A percentile compares a stretch with the other conserved stretches of the same genome.
phyloP scores from a whole-genome alignment of 1,140 invertebrate species.

The Lucilia sericata region DNA sequence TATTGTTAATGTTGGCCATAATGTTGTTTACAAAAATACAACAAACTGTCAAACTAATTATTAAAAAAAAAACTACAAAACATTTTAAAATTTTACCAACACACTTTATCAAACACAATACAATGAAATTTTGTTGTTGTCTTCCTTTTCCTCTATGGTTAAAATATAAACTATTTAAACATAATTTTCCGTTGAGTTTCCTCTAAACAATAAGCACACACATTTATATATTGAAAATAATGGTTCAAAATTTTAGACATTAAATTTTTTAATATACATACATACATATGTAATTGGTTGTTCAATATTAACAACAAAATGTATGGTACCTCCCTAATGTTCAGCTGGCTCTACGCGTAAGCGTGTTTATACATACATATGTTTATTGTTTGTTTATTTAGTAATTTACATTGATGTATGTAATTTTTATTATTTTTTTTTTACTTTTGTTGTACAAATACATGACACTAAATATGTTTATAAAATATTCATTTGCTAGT shows the following conservation, averaged over 20 bases:
- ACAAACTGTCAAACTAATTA: too few relatives aligned
- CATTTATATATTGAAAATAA: too few relatives aligned
- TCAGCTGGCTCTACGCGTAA: too few relatives aligned
- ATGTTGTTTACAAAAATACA: too few relatives aligned
- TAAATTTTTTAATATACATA: too few relatives aligned
- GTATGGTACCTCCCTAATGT: too few relatives aligned
- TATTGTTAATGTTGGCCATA: too few relatives aligned
- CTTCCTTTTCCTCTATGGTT: background rate
- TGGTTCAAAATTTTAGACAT: too few relatives aligned
- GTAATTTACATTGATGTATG: slow-evolving; percentile 3
- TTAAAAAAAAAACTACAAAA: too few relatives aligned
- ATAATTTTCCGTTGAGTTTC: background rate
- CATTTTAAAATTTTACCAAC: too few relatives aligned
- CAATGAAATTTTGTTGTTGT: background rate
- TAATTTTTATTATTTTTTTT: background rate
- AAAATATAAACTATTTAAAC: background rate
- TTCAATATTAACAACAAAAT: too few relatives aligned
- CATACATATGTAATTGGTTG: too few relatives aligned
- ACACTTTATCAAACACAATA: background rate
- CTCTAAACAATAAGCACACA: background rate
- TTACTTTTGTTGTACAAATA: background rate
- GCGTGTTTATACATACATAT: background rate
- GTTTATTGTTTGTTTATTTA: background rate
- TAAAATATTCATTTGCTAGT: background rate
- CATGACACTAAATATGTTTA: background rate